A percentile compares a stretch with the other conserved stretches of the same genome.
Evolutionary conservation across 30 jellyfish, hydroid and myxozoan genomes (phyloP).

Genomic region (Aurelia coerulea): DNA sequence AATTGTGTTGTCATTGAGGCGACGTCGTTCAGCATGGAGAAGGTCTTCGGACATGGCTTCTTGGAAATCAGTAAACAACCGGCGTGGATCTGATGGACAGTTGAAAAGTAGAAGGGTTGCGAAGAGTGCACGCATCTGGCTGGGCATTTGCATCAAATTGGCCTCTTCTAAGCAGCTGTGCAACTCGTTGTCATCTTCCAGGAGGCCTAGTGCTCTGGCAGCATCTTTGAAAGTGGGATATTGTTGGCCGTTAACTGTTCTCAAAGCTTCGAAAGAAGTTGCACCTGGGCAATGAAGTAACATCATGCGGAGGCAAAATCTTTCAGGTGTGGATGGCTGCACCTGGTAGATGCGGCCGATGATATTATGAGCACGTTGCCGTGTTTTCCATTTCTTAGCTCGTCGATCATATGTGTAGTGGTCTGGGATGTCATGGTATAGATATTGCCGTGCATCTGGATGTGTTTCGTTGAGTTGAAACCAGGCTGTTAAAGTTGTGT

Average conservation of each 20-base stretch:
- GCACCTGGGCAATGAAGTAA: slow-evolving; percentile 44
- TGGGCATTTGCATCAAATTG: slow-evolving; percentile 11
- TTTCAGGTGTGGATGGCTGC: slow-evolving; percentile 25
- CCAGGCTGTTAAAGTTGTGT: slow-evolving; percentile 65
- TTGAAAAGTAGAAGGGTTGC: not conserved
- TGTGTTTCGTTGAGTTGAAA: slow-evolving; percentile 15
- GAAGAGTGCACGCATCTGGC: slow-evolving; percentile 27
- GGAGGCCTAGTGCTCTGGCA: slow-evolving; percentile 41
- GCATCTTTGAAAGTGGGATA: slow-evolving; percentile 62
- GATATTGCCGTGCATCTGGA: not conserved
- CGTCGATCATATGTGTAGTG: slow-evolving; percentile 28
- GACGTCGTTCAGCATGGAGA: not conserved
- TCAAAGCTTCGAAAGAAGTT: slow-evolving; percentile 11
- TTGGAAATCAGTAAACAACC: slow-evolving; percentile 10
- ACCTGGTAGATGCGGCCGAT: slow-evolving; percentile 10
- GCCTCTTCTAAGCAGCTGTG: slow-evolving; percentile 23
- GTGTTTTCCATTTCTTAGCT: not conserved
- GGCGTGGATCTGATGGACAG: slow-evolving; percentile 14
- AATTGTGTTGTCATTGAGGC: not conserved
- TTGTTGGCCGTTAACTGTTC: slow-evolving; percentile 39
- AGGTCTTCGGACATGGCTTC: slow-evolving; percentile 37
- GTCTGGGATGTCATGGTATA: slow-evolving; percentile 49
- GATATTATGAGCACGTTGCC: not conserved
- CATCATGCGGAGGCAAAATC: slow-evolving; percentile 31
- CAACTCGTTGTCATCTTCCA: slow-evolving; percentile 18